Conservation (phyloP, 1,140 invertebrate species). For the Metopolophium dirhodum region DNA sequence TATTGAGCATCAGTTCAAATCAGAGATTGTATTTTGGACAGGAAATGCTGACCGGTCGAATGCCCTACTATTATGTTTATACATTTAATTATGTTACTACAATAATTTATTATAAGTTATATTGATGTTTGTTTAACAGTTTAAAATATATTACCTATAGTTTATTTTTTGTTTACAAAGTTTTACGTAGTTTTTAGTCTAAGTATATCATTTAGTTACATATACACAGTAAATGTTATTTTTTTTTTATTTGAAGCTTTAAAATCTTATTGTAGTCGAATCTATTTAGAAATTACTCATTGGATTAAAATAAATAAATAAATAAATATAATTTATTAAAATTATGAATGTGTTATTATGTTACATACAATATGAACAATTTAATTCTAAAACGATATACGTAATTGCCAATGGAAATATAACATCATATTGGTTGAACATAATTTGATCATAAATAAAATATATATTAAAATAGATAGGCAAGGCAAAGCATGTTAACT, state of each 20-base stretch:
- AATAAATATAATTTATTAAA: neutral
- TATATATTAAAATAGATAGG: no score
- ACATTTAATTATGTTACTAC: neutral
- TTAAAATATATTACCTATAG: neutral
- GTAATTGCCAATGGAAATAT: no score
- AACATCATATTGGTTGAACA: no score
- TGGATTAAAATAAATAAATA: neutral
- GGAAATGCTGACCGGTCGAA: neutral
- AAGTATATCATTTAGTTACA: neutral
- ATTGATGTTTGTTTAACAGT: neutral
- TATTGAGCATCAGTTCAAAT: neutral
- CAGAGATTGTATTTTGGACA: neutral
- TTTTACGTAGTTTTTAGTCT: neutral
- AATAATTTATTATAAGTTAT: neutral
- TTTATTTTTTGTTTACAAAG: neutral
- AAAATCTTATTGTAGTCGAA: slow-evolving; percentile 70
- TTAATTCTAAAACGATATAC: no score
- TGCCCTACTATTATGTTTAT: neutral
- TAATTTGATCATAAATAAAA: no score
- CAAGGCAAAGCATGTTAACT: no score
- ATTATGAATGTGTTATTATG: neutral
- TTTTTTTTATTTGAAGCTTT: neutral
- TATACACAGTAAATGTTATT: neutral
- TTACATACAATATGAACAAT: neutral
- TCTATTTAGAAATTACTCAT: neutral